Percentiles rank a stretch among this genome's conserved stretches.
Conservation (phyloP, 2,113 vertebrate genomes). For the Lepidothrix coronata region DNA sequence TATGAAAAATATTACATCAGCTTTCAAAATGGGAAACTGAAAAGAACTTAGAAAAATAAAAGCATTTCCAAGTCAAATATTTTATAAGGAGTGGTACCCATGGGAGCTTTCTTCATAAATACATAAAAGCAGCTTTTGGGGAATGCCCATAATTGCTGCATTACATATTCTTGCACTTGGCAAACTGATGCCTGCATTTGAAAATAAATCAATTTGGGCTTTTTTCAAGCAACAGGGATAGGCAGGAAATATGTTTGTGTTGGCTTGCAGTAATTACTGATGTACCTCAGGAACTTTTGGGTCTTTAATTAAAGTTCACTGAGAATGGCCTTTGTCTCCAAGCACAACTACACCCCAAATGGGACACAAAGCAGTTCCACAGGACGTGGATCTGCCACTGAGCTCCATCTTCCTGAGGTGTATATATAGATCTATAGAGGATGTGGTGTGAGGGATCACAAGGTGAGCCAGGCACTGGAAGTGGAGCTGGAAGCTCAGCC, state of each 20-base stretch:
- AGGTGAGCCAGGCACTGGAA: neutral
- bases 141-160: constrained; percentile 45
- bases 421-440: rapidly evolving
- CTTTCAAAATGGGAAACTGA: neutral
- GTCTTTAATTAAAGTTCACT: neutral
- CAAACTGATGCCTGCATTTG: neutral
- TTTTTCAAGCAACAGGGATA: neutral
- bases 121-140: constrained; percentile 50
- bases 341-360: rapidly evolving
- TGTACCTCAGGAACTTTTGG: neutral
- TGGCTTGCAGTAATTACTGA: neutral
- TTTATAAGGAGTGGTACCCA: constrained; percentile 10
- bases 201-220: constrained; percentile 34
- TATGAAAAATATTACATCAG: neutral
- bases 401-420: neutral
- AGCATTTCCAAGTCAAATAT: constrained; percentile 50
- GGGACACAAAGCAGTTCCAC: rapidly evolving
- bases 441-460: neutral
- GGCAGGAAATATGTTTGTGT: neutral
- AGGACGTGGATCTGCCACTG: neutral
- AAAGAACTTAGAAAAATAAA: constrained; percentile 4
- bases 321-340: neutral
- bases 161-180: constrained; percentile 15
- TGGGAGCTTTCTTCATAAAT: constrained; percentile 40
- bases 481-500: neutral